A percentile compares a stretch with the other conserved stretches of the same genome.
Conservation (phyloP, 2,797 vertebrate genomes). For the Sphenopsis melanotis region DNA sequence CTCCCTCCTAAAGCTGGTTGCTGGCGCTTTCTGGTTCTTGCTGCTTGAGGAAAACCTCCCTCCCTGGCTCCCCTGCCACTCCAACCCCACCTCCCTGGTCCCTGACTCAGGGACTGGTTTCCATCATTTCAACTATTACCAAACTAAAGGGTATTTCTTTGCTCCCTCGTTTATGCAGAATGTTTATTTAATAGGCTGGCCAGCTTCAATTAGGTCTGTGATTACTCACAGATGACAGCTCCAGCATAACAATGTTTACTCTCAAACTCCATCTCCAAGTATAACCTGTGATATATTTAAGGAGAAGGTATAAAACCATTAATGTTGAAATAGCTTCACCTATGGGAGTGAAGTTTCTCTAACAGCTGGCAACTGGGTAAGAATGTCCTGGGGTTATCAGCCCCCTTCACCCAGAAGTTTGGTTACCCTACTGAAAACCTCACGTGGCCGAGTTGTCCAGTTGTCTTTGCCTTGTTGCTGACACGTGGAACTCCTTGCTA, state of each 20-base stretch:
- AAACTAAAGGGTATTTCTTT: conserved; percentile 49
- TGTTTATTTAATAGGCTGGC: conserved; percentile 64
- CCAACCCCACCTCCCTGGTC: background rate
- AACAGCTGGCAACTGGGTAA: background rate
- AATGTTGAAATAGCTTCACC: background rate
- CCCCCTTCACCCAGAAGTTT: background rate
- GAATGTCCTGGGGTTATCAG: background rate
- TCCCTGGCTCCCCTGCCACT: background rate
- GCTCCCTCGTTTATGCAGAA: conserved; percentile 37
- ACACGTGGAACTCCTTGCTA: background rate
- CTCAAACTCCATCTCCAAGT: conserved; percentile 29
- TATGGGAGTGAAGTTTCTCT: background rate
- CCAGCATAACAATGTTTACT: conserved; percentile 50
- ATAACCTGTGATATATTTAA: conserved; percentile 23
- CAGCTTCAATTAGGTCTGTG: conserved; percentile 61
- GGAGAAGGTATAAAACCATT: conserved; percentile 17
- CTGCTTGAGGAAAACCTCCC: background rate
- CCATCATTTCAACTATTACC: conserved; percentile 31
- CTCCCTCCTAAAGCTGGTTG: background rate
- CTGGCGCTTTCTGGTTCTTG: background rate
- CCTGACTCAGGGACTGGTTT: background rate
- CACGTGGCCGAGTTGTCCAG: background rate
- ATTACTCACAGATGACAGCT: conserved; percentile 60
- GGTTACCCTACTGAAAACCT: background rate
- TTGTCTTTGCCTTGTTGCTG: background rate